These are phyloP conservation scores for Charanyca ferruginea DNA, from an alignment of 2,888 invertebrate species.

Conservation along the genomic window DNA sequence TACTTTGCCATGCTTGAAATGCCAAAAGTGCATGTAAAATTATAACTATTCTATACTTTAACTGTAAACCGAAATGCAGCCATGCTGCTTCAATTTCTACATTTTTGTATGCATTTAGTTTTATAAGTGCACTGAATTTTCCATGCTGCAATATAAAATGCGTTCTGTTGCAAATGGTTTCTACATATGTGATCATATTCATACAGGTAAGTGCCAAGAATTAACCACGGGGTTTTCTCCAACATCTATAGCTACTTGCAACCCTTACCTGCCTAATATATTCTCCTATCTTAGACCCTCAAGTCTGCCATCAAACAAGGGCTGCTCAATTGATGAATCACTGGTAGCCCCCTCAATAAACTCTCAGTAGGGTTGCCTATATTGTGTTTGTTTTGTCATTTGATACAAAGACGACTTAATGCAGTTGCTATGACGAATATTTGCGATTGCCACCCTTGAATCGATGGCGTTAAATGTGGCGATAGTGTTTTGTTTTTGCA, in stretches of 20 bases:
- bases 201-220: background rate
- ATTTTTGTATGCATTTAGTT: too few relatives aligned
- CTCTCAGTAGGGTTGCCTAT: slow-evolving; percentile 47
- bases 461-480: slow-evolving; percentile 29
- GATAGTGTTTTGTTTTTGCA: slow-evolving; percentile 20
- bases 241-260: slow-evolving; percentile 11
- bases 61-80: too few relatives aligned
- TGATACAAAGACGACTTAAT: slow-evolving; percentile 72
- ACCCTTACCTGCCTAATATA: slow-evolving; percentile 44
- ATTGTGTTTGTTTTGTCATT: slow-evolving; percentile 73
- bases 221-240: background rate
- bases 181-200: too few relatives aligned
- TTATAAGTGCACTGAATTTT: too few relatives aligned
- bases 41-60: too few relatives aligned
- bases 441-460: slow-evolving; percentile 48
- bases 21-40: too few relatives aligned
- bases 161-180: too few relatives aligned
- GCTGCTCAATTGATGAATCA: slow-evolving; percentile 77
- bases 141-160: too few relatives aligned
- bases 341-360: slow-evolving; percentile 63
- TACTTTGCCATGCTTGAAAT: too few relatives aligned
- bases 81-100: too few relatives aligned
- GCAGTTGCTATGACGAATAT: slow-evolving; percentile 70
- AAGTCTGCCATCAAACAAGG: slow-evolving; percentile 68
- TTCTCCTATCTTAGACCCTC: slow-evolving; percentile 60